These are phyloP conservation scores for Phoebastria nigripes DNA, from an alignment of 2,797 vertebrate genomes.

Conservation along the genomic window DNA sequence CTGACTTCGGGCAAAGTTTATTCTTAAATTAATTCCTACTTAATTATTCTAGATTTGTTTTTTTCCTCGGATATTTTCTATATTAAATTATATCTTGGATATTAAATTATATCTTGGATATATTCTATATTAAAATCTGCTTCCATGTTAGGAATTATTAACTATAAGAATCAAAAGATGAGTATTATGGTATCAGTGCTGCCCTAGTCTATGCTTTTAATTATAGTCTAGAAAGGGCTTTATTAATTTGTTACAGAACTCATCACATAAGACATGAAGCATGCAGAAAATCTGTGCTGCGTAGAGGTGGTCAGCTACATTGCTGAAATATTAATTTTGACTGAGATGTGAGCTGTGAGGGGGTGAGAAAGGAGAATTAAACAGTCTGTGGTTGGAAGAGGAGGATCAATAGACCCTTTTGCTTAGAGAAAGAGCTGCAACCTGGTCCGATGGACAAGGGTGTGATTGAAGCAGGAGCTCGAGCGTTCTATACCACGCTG, in stretches of 20 bases:
- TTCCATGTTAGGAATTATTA: background rate
- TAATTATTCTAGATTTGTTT: background rate
- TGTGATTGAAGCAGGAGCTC: background rate
- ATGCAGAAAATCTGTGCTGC: background rate
- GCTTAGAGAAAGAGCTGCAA: background rate
- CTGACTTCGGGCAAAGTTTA: background rate
- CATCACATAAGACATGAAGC: background rate
- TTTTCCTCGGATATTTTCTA: background rate
- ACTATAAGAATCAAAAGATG: background rate
- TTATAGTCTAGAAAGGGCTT: background rate
- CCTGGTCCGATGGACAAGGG: background rate
- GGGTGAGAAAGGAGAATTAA: background rate
- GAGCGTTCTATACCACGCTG: accelerated
- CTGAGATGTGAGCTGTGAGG: background rate
- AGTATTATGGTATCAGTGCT: background rate
- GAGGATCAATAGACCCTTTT: background rate
- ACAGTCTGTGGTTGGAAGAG: background rate
- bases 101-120: background rate
- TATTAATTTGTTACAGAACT: background rate
- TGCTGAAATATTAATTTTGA: background rate
- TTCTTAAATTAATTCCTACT: background rate
- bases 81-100: background rate
- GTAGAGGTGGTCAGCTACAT: background rate
- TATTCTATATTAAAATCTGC: background rate
- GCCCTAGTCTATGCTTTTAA: background rate